Evolutionary conservation across 2,113 vertebrate genomes (phyloP).

Genomic region (Clarias batrachus): DNA sequence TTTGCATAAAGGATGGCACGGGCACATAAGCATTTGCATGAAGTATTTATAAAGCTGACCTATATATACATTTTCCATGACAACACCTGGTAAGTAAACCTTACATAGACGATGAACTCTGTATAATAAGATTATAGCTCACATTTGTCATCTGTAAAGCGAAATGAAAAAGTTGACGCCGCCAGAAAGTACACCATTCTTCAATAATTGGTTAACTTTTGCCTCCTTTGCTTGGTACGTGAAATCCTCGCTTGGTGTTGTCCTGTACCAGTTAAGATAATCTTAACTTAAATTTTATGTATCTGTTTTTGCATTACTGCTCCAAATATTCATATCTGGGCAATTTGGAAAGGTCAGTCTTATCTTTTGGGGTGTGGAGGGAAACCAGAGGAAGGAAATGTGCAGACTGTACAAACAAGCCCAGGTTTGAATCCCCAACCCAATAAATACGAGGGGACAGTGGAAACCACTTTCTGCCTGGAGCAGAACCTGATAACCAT

Average conservation of each 20-base stretch:
- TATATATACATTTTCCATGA: constrained; percentile 34
- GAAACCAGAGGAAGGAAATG: too few species aligned
- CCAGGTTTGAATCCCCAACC: too few species aligned
- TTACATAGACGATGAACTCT: constrained; percentile 24
- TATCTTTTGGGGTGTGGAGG: too few species aligned
- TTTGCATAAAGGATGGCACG: constrained; percentile 33
- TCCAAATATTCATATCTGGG: neutral
- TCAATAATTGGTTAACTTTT: constrained; percentile 9
- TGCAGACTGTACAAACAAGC: too few species aligned
- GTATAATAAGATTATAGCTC: constrained; percentile 50
- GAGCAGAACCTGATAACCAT: too few species aligned
- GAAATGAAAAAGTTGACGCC: constrained; percentile 22
- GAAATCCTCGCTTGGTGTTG: neutral
- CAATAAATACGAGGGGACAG: too few species aligned
- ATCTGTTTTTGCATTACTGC: neutral
- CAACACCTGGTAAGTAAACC: constrained; percentile 36
- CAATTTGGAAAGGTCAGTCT: too few species aligned
- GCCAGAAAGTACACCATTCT: constrained; percentile 8
- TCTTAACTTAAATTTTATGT: neutral
- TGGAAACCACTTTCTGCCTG: too few species aligned
- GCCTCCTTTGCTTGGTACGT: neutral
- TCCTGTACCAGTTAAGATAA: neutral
- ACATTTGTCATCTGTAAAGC: constrained; percentile 19
- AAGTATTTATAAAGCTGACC: constrained; percentile 57
- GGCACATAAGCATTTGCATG: constrained; percentile 48